Evolutionary conservation across 2,888 invertebrate genomes (phyloP), one percentile per base, ranked within the genome.

Genomic region (Dyspetes luteomarginatus): DNA sequence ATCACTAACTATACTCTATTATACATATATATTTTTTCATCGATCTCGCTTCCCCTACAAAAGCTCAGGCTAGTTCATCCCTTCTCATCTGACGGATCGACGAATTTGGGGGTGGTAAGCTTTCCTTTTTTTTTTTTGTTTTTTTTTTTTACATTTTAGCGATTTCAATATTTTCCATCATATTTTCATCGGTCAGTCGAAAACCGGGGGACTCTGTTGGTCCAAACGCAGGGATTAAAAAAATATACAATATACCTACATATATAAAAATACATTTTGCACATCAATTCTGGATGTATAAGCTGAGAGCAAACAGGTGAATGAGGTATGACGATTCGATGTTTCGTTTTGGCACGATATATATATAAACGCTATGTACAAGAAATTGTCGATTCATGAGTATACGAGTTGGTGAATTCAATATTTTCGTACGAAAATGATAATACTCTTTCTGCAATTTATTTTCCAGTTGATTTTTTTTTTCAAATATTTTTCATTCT

Each of bases 81-180:
- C 30, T 58, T 24, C 24, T 65, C 43, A 36, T n/a, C 48, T 58
- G n/a, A 17, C 41, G 17, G 12, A 41, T 43, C 7, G 17, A n/a
- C n/a, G 50, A 17, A 43, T 69, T 43, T 28, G 5, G 19, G 17
- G 22, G 19, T 0, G 4, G 4, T 12, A 19, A 1, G 22, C 22
- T 52, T n/a, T 7, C 4, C 28, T 4, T n/a, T 56, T 26, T 56
- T 56, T 22, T 5, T 36, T 15, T 3, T 4, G 5, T 24, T 9
- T 62, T 65, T 65, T 65, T 26, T 4, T 48, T 48, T 64, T 12
- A 3, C 62, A 26, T 41, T 9, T 28, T 43, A 2, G 62, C 43
- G 52, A 73, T 73, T 73, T 55, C 26, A 64, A 73, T 73, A 73
- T 64, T 73, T 64, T 43, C 72, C 52, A 64, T 64, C 64, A 19